Evolutionary conservation across 2,113 vertebrate species (phyloP), one percentile per base, ranked within the genome.

Genomic region (Hiodon alosoides): DNA sequence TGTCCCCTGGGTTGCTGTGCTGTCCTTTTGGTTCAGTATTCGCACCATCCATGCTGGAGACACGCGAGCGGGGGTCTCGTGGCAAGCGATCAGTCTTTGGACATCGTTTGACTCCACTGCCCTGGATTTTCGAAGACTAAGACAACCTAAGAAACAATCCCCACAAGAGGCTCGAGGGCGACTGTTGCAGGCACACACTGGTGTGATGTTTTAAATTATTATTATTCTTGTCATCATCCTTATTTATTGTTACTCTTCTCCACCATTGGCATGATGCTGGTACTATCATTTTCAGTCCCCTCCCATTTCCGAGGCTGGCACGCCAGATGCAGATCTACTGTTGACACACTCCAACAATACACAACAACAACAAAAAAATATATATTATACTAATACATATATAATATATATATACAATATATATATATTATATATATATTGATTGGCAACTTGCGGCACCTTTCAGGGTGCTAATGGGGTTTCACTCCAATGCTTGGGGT

Each of bases 121-220:
- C 74, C 69, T 66, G 66, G 70, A 78, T 67, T 31, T 31, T 69
- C 70, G 78, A 67, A 81, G 76, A 79, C 74, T 72, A 77, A 76
- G 73, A 92, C 88, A 87, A 89, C 88, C 55, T 82, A 89, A 90
- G 83, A 87, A 85, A 88, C 92, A 79, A 74, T 81, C 76, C 75
- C 73, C 78, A 79, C 73, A 68, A 68, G 78, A 78, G 92, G 92
- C 90, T 94, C 80, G 72, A 91, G 92, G 93, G 93, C 92, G 90
- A 93, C 91, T 93, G 91, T 91, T 94, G 93, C 93, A 95, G 94
- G 94, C 92, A 93, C 94, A 94, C 93, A 92, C 93, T 93, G 94
- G 94, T 93, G 93, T 93, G 94, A 92, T 93, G 84, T 81, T 77
- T 80, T 79, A 76, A 77, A 79, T 78, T 83, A 75, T 77, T 79